Evolutionary conservation across 1,140 invertebrate genomes (phyloP), one percentile per base, ranked within the genome.

Genomic region (Hylaeus anthracinus): DNA sequence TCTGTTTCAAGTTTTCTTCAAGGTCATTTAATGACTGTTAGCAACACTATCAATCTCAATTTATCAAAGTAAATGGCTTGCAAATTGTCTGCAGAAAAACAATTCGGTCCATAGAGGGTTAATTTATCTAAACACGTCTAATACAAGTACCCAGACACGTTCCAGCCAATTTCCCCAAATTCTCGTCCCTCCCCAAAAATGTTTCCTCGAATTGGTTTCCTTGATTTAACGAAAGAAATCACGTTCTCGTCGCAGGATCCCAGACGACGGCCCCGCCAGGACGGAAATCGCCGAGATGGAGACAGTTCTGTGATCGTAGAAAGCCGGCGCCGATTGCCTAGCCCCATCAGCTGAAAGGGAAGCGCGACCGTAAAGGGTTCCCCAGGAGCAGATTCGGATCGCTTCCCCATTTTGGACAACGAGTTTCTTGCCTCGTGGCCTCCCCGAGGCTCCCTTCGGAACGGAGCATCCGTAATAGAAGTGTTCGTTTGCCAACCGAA

Each of bases 281-380:
- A 96, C 96, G 85, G 96, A 96, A 94, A 96, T 96, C 83, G 96
- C 97, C 89, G 97, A 97, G 95, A 97, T 97, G 95, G 97, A 97
- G 94, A 97, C 97, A 90, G 97, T 97, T 94, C 96, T 97, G 95
- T 97, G 96, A 97, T 93, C 85, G 77, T 87, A 87, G 55, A 87
- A 72, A 58, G n/a, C 65, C 72, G 82, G 85, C 82, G 69, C 60
- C 70, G 61, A 84, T 84, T 72, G 85, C 63, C 85, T 69, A 61
- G 56, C 61, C 74, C 45, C 74, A n/a, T 61, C 69, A 39, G 63
- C 56, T 72, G 67, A 78, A 82, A 61, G 51, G 71, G 43, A 85
- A 56, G 55, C 58, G 56, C 58, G 60, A 60, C 61, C 60, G n/a
- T 60, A 65, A 56, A 10, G 14, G 64, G 51, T 45, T 10, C 63